Evolutionary conservation across 2,797 vertebrate species (phyloP).

Genomic region (Xyrichtys novacula): DNA sequence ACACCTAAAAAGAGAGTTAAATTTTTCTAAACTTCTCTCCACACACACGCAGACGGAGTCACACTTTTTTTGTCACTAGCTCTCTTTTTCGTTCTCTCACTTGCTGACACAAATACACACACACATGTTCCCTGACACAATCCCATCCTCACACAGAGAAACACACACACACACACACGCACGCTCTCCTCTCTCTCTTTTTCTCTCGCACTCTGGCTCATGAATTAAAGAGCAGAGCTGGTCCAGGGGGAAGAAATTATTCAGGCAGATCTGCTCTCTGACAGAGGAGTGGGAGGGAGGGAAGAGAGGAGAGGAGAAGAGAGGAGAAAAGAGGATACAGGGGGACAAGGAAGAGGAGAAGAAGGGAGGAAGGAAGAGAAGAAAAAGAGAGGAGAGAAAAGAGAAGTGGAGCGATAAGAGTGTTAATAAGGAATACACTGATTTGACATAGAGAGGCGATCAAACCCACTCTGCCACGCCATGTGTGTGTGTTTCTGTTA

Average conservation of each 20-base stretch:
- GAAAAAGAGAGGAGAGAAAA: conserved; percentile 29
- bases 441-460: conserved; percentile 73
- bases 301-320: neutral
- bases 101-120: conserved; percentile 69
- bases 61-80: conserved; percentile 67
- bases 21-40: conserved; percentile 41
- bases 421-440: conserved; percentile 75
- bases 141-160: conserved; percentile 12
- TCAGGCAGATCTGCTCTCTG: conserved; percentile 82
- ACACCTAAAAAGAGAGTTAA: conserved; percentile 48
- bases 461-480: conserved; percentile 49
- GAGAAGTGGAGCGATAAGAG: conserved; percentile 55
- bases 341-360: neutral
- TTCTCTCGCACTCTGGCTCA: conserved; percentile 68
- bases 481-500: conserved; percentile 23
- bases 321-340: too few relatives aligned
- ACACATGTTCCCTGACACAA: conserved; percentile 38
- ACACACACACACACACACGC: conserved; percentile 24
- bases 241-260: conserved; percentile 82
- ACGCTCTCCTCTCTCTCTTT: conserved; percentile 21
- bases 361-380: conserved; percentile 16
- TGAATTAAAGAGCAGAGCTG: conserved; percentile 83
- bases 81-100: conserved; percentile 67
- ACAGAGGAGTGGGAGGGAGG: conserved; percentile 75
- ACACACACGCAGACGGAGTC: conserved; percentile 44